These are phyloP conservation scores for Reticulitermes lucifugus DNA, from an alignment of 2,888 invertebrate genomes.

Conservation along the genomic window DNA sequence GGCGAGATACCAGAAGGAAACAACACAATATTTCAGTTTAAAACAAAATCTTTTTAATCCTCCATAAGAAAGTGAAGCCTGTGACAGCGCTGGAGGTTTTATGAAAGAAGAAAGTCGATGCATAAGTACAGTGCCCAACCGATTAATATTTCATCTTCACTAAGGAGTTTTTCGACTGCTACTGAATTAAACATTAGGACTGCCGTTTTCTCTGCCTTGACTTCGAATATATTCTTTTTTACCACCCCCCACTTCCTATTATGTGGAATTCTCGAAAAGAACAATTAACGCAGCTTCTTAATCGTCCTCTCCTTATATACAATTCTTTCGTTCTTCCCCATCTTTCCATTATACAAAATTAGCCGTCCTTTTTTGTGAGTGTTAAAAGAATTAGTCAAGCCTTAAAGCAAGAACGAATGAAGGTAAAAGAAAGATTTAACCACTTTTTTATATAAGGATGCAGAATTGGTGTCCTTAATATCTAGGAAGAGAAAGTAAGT, in stretches of 20 bases:
- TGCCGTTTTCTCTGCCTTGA: neutral
- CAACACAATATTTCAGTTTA: no score
- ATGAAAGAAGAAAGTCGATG: neutral
- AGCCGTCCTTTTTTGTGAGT: neutral
- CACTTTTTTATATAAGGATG: neutral
- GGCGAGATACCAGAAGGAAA: no score
- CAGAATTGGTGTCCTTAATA: conserved; percentile 10
- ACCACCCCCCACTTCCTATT: neutral
- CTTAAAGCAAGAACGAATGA: neutral
- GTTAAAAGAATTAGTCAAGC: conserved; percentile 5
- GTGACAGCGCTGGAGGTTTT: neutral
- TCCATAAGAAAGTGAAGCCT: neutral
- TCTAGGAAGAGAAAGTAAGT: neutral
- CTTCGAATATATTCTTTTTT: neutral
- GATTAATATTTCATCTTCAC: neutral
- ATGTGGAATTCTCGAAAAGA: neutral
- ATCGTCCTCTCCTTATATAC: neutral
- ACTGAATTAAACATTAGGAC: neutral
- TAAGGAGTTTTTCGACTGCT: conserved; percentile 2
- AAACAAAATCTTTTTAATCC: no score
- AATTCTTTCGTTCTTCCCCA: neutral
- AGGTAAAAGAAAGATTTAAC: conserved; percentile 10
- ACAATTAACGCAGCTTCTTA: neutral
- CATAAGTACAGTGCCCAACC: neutral
- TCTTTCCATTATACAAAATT: neutral